Evolutionary conservation across 2,888 invertebrate genomes (phyloP).

Genomic region (Autographa pulchrina): DNA sequence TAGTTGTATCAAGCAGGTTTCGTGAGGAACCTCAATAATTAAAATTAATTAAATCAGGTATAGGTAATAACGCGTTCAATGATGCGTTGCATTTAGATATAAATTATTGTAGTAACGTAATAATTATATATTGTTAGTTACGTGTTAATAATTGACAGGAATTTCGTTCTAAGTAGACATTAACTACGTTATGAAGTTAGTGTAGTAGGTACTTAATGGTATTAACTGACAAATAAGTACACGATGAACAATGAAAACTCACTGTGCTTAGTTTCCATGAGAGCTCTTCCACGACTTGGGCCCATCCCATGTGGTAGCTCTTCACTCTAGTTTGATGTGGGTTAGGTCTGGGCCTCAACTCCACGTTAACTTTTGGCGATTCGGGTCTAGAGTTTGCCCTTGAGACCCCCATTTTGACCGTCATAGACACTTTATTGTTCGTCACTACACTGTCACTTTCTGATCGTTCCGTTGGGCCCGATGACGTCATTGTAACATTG

Average conservation of each 20-base stretch:
- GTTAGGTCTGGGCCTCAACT: slow-evolving; percentile 21
- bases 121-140: slow-evolving; percentile 4
- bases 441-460: slow-evolving; percentile 65
- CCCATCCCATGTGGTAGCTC: slow-evolving; percentile 77
- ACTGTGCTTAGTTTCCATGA: slow-evolving; percentile 75
- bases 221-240: not conserved
- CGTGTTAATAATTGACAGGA: slow-evolving; percentile 4
- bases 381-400: slow-evolving; percentile 18
- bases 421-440: slow-evolving; percentile 45
- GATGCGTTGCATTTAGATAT: not conserved
- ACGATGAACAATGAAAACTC: slow-evolving; percentile 63
- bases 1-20: not conserved
- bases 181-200: not conserved
- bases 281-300: slow-evolving; percentile 80
- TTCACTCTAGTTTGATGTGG: slow-evolving; percentile 54
- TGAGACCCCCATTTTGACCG: slow-evolving; percentile 44
- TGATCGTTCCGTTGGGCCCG: slow-evolving; percentile 54
- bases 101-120: not conserved
- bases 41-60: not conserved
- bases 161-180: not conserved
- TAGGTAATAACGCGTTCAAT: not conserved
- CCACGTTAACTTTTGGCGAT: slow-evolving; percentile 28
- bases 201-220: not conserved
- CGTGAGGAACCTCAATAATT: not conserved
- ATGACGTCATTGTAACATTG: slow-evolving; percentile 66